These are phyloP conservation scores for Xylophagus ater DNA, from an alignment of 2,888 invertebrate species.

Conservation along the genomic window DNA sequence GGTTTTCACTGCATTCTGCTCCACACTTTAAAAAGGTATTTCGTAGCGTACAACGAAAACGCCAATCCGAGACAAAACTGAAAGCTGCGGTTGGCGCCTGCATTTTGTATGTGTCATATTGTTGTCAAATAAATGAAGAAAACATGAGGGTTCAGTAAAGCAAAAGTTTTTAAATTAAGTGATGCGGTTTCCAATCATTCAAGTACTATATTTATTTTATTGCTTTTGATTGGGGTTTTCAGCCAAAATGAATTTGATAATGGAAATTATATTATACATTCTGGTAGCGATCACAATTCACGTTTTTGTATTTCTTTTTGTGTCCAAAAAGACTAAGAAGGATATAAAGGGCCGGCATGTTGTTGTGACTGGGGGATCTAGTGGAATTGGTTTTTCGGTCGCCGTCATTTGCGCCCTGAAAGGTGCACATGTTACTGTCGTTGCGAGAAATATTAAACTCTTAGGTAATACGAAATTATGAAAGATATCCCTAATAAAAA, in stretches of 20 bases:
- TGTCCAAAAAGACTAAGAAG: constrained; percentile 25
- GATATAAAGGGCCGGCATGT: constrained; percentile 47
- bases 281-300: constrained; percentile 26
- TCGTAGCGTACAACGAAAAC: too few species aligned
- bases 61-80: too few species aligned
- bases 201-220: too few species aligned
- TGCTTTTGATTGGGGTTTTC: too few species aligned
- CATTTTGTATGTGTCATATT: too few species aligned
- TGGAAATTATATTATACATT: constrained; percentile 26
- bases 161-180: too few species aligned
- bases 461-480: constrained; percentile 44
- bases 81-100: too few species aligned
- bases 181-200: too few species aligned
- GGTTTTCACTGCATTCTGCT: too few species aligned
- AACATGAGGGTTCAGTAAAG: too few species aligned
- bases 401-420: constrained; percentile 64
- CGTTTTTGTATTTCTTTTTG: constrained; percentile 27
- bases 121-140: too few species aligned
- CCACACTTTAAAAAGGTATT: too few species aligned
- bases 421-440: constrained; percentile 83
- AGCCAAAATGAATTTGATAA: constrained; percentile 7
- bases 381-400: constrained; percentile 83
- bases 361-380: constrained; percentile 85
- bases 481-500: not conserved
- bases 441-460: constrained; percentile 68